Evolutionary conservation across 2,797 vertebrate species (phyloP).

Genomic region (Gymnopithys bicolor): DNA sequence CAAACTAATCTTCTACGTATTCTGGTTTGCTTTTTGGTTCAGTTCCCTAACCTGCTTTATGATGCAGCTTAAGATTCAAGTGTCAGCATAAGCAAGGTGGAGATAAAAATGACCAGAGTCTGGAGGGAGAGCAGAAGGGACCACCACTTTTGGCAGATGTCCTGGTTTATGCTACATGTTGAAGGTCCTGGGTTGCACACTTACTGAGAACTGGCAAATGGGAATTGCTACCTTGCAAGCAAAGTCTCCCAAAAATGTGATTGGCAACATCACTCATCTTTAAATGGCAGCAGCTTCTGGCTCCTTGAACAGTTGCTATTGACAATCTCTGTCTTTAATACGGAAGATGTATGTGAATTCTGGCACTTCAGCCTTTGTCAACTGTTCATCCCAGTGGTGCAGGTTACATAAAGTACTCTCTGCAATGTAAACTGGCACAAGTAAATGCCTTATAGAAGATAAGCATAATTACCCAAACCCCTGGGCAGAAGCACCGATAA

Average conservation of each 20-base stretch:
- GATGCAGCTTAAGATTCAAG: not conserved
- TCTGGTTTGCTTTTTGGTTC: not conserved
- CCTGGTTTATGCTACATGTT: not conserved
- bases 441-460: not conserved
- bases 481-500: not conserved
- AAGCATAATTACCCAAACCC: not conserved
- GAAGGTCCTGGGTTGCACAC: not conserved
- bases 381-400: not conserved
- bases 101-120: not conserved
- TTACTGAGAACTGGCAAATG: not conserved
- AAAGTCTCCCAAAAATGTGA: not conserved
- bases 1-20: not conserved
- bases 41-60: not conserved
- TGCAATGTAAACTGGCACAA: not conserved
- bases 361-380: not conserved
- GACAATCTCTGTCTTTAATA: not conserved
- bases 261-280: not conserved
- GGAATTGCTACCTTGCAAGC: not conserved
- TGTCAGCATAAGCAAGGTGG: not conserved
- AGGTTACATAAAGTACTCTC: not conserved
- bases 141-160: not conserved
- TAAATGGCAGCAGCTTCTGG: constrained; percentile 12
- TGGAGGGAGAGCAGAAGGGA: not conserved
- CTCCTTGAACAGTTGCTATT: not conserved
- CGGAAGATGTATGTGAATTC: not conserved